Evolutionary conservation across 2,113 vertebrate genomes (phyloP).

Genomic region (Tychaedon coryphoeus): DNA sequence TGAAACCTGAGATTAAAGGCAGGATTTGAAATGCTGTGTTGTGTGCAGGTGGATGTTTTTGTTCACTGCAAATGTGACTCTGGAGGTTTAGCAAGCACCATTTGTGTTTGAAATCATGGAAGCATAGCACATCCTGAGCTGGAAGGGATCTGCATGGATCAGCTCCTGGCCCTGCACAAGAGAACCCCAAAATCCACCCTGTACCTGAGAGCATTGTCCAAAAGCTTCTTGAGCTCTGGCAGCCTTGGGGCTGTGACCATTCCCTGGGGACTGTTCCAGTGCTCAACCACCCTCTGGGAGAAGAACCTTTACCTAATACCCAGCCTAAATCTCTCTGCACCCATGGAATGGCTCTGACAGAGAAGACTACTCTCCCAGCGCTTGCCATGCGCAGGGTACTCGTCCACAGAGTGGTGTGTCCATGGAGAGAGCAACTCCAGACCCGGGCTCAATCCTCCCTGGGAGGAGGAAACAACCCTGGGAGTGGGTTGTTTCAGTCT

Average conservation of each 20-base stretch:
- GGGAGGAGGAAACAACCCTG: not conserved
- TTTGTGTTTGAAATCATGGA: not conserved
- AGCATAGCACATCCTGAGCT: not conserved
- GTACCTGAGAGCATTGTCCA: rapidly evolving
- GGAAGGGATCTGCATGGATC: not conserved
- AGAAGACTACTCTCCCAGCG: not conserved
- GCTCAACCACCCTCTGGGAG: not conserved
- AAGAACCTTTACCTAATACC: not conserved
- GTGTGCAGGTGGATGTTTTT: not conserved
- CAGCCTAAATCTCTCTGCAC: not conserved
- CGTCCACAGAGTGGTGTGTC: not conserved
- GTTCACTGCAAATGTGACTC: not conserved
- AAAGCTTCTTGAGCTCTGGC: not conserved
- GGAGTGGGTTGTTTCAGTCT: not conserved
- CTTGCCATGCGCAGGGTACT: not conserved
- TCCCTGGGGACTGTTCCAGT: not conserved
- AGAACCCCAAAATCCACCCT: not conserved
- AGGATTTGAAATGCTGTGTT: conserved; percentile 2
- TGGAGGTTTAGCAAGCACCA: not conserved
- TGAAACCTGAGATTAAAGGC: conserved; percentile 51
- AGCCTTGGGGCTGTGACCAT: not conserved
- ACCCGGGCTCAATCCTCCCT: not conserved
- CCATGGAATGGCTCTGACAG: not conserved
- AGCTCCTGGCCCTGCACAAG: not conserved
- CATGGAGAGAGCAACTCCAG: not conserved